Evolutionary conservation across 2,797 vertebrate species (phyloP).

Genomic region (Iguana delicatissima): DNA sequence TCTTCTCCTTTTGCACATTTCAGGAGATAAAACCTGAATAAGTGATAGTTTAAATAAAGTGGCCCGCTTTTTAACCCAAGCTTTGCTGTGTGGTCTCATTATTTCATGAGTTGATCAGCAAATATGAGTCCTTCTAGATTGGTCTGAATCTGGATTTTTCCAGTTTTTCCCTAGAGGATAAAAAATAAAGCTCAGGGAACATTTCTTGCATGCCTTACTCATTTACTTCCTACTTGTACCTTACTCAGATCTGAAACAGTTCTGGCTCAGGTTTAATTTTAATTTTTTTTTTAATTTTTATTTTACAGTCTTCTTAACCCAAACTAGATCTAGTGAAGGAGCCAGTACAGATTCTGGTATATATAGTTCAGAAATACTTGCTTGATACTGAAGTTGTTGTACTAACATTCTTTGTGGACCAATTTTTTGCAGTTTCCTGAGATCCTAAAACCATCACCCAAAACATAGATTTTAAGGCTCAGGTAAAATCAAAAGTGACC

Average conservation of each 20-base stretch:
- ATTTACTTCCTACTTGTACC: not conserved
- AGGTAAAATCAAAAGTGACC: not conserved
- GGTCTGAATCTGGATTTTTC: not conserved
- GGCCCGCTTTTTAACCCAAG: too few species aligned
- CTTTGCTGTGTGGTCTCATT: too few species aligned
- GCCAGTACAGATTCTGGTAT: not conserved
- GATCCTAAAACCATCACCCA: not conserved
- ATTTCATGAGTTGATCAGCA: too few species aligned
- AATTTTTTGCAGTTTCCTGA: not conserved
- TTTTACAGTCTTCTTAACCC: too few species aligned
- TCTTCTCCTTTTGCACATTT: too few species aligned
- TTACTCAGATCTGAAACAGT: not conserved
- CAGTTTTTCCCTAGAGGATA: too few species aligned
- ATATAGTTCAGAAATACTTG: not conserved
- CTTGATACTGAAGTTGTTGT: not conserved
- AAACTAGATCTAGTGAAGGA: not conserved
- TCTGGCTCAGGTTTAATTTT: not conserved
- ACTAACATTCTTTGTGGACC: not conserved
- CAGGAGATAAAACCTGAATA: too few species aligned
- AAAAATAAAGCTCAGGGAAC: not conserved
- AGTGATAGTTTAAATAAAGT: too few species aligned
- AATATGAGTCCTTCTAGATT: not conserved
- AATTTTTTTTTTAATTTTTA: too few species aligned
- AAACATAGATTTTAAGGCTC: not conserved
- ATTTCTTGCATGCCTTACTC: not conserved